Base-by-base conservation (phyloP, 35 echinoderm and acorn worm genomes). In the Apostichopus parvimensis region DNA sequence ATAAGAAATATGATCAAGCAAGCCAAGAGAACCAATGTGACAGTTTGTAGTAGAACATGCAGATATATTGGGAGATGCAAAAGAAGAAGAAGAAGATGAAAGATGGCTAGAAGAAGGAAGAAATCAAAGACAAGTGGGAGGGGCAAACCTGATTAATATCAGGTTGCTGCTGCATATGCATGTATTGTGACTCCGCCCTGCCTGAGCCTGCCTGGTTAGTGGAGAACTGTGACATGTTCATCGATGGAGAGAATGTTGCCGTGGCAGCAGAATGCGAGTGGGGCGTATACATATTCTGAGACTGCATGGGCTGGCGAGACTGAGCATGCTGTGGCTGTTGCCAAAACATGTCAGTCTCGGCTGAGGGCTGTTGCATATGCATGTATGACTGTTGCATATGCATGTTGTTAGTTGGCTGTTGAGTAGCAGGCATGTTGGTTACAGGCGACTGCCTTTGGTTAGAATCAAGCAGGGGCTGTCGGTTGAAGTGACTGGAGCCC, bases 301-400 rank as follows among this genome's bases (percentile, higher is more conserved):
- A 15, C 81, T 84, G 57, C 81, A 84, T 56, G 57, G 57, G 28
- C 18, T 57, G 55, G 10, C 13, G 81, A 45, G 34, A 45, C 34
- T 45, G 34, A 45, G 2, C 34, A 8, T 84, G 81, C 81, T 84
- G 78, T 54, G 78, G 54, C 78, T 80, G 81, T 25, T 84, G 81
- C 81, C 81, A 84, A 22, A 58, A 23, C 81, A 84, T 6, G 81
- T 84, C 58, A 62, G 53, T 60, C 5, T 84, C 81, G 23, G 81
- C 81, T 59, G 81, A 56, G 23, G 68, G 61, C 18, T 88, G 60
- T 54, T 88, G 86, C 86, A 88, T 88, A 88, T 88, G 60, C 86
- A 88, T 88, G 18, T 53, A 88, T 88, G 86, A 64, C 86, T 88
- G 86, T n/a, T 88, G 86, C 68, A 88, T 75, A 75, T 88, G 86